Base-by-base conservation (phyloP, 2,888 invertebrate species). In the Synergus itoensis region DNA sequence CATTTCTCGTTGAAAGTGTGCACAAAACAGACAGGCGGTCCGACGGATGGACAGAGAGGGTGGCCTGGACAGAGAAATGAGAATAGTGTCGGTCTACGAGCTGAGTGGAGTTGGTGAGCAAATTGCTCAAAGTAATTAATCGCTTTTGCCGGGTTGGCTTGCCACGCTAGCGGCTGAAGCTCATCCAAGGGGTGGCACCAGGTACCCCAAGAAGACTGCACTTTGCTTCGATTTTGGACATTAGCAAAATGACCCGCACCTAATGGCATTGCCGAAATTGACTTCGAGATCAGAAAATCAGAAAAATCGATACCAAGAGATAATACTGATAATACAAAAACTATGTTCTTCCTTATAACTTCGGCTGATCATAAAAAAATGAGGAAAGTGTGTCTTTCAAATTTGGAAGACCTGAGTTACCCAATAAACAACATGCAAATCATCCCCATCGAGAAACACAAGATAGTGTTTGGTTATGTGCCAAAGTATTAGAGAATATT, bases 111-210 rank as follows among this genome's bases (percentile, higher is more conserved):
- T 91, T 90, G 90, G 90, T 89, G 91, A 91, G 91, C 91, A 91
- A 91, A 91, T 91, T 91, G 91, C 91, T 91, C 91, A 91, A 91
- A 91, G 91, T 91, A 91, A 91, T 91, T 91, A 91, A 91, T 91
- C 91, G 91, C 91, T 91, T 91, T 91, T 91, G 90, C 90, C 89
- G 90, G 90, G 90, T 89, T 89, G 90, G 88, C 89, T 90, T 89
- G 90, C 90, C 87, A 88, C 88, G 89, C 88, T 87, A 89, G 88
- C 87, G 88, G 88, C 87, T 87, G 88, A 89, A 88, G 89, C 90
- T 89, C 89, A 90, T 89, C 89, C 89, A 88, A 88, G 87, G 89
- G 89, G 88, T 88, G 88, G 88, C 87, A 87, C 86, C 87, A 89
- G 89, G 89, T 89, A 88, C 87, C 87, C 73, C 53, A 73, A 73